phyloP scores from a whole-genome alignment of 2,888 invertebrate genomes.

The Oscheius myriophilus region DNA sequence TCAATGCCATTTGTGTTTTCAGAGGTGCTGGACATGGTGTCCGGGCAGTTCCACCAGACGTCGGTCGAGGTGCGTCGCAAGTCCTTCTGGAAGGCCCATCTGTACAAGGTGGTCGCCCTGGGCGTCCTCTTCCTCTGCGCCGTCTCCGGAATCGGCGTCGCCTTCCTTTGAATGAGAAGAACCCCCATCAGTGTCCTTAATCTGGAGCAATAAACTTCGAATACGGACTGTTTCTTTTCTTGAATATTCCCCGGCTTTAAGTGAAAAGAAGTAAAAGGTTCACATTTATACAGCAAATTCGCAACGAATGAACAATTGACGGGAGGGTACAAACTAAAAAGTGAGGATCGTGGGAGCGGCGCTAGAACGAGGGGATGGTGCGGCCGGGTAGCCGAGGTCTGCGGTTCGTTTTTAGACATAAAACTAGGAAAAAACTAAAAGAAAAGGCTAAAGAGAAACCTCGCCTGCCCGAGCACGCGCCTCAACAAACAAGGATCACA shows the following conservation, averaged over 20 bases:
- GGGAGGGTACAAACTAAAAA: slow-evolving; percentile 10
- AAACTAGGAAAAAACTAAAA: background rate
- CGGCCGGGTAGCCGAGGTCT: slow-evolving; percentile 25
- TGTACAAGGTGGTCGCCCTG: slow-evolving; percentile 5
- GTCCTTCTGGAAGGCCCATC: slow-evolving; percentile 9
- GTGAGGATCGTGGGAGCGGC: slow-evolving; percentile 27
- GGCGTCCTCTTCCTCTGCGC: background rate
- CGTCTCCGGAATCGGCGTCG: slow-evolving; percentile 5
- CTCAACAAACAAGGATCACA: background rate
- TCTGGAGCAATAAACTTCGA: no score
- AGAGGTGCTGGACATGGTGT: slow-evolving; percentile 19
- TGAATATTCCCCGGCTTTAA: no score
- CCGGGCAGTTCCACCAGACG: slow-evolving; percentile 10
- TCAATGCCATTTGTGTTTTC: background rate
- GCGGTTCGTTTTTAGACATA: background rate
- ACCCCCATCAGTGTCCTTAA: no score
- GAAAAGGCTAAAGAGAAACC: background rate
- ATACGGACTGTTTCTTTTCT: no score
- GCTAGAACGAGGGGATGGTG: slow-evolving; percentile 13
- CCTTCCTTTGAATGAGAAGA: background rate
- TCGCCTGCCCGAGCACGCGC: slow-evolving; percentile 26
- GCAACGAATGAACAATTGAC: no score
- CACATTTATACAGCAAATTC: no score
- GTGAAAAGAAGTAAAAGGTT: no score
- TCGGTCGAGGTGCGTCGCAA: slow-evolving; percentile 9